Percentiles rank a stretch among this genome's conserved stretches.
These are phyloP conservation scores for Rousettus madagascariensis DNA, from an alignment of 2,797 vertebrate species.

Conservation along the genomic window DNA sequence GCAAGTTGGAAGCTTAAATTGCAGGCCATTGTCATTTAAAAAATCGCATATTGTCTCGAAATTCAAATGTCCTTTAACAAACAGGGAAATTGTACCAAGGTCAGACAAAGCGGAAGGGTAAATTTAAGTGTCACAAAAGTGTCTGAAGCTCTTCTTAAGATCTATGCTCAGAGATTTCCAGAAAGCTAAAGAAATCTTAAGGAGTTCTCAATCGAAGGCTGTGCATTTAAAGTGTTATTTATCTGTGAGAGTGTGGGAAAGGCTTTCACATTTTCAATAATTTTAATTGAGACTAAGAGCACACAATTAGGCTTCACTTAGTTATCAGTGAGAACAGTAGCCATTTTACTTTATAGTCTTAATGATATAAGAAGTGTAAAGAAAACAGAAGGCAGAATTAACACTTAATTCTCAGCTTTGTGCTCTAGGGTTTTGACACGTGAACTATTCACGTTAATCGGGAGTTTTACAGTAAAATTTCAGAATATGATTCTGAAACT, in stretches of 20 bases:
- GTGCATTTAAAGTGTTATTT: constrained; percentile 65
- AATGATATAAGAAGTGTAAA: constrained; percentile 73
- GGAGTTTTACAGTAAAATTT: constrained; percentile 70
- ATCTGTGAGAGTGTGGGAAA: constrained; percentile 67
- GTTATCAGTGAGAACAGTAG: constrained; percentile 70
- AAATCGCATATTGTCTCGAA: constrained; percentile 45
- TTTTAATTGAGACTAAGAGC: constrained; percentile 74
- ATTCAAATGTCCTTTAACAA: constrained; percentile 51
- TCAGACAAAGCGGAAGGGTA: constrained; percentile 56
- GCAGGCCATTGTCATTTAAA: neutral
- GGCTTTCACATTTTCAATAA: constrained; percentile 65
- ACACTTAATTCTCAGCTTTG: constrained; percentile 23
- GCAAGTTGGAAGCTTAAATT: neutral
- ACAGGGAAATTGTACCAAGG: constrained; percentile 38
- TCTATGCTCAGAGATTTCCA: constrained; percentile 60
- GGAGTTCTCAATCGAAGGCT: constrained; percentile 60
- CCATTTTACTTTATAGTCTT: constrained; percentile 73
- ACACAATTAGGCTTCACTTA: constrained; percentile 71
- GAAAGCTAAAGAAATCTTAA: constrained; percentile 55
- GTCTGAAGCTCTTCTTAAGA: constrained; percentile 57
- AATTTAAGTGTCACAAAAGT: constrained; percentile 50
- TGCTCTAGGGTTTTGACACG: neutral
- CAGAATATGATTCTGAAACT: constrained; percentile 47
- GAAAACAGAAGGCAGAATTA: constrained; percentile 52
- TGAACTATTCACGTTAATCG: neutral